phyloP scores from a whole-genome alignment of 2,797 vertebrate genomes.

The Tapera naevia region DNA sequence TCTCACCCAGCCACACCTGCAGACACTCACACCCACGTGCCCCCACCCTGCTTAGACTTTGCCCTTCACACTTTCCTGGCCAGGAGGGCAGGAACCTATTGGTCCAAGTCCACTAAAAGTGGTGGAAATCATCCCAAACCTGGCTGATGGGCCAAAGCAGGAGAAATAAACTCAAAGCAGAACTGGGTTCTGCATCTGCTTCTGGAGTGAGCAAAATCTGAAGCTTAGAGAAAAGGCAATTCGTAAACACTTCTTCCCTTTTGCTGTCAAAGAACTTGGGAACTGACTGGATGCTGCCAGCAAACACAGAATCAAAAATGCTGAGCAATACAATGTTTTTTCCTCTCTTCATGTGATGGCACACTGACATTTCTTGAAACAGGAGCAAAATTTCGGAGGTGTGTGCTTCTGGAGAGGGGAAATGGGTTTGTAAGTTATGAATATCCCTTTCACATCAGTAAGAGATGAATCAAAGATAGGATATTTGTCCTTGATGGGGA shows the following conservation, averaged over 20 bases:
- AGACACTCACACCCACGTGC: background rate
- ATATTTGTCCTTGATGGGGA: slow-evolving; percentile 14
- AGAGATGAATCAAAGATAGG: slow-evolving; percentile 42
- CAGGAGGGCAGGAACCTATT: background rate
- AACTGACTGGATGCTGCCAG: background rate
- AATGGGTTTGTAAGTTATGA: slow-evolving; percentile 6
- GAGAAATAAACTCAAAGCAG: background rate
- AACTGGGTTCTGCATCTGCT: background rate
- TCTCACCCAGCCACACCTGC: background rate
- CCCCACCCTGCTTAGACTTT: background rate
- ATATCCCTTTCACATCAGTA: slow-evolving; percentile 2
- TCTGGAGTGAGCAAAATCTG: background rate
- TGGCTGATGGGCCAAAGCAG: background rate
- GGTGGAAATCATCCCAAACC: background rate
- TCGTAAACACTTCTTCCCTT: background rate
- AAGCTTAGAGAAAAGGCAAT: background rate
- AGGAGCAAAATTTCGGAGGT: background rate
- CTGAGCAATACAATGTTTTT: background rate
- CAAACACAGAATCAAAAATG: background rate
- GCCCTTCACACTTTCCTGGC: background rate
- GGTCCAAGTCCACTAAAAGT: background rate
- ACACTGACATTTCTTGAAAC: background rate
- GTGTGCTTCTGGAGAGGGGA: background rate
- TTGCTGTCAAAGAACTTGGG: background rate
- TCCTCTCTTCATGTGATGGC: background rate